Base-by-base conservation (phyloP, 2,888 invertebrate genomes). In the Rhagium mordax region DNA sequence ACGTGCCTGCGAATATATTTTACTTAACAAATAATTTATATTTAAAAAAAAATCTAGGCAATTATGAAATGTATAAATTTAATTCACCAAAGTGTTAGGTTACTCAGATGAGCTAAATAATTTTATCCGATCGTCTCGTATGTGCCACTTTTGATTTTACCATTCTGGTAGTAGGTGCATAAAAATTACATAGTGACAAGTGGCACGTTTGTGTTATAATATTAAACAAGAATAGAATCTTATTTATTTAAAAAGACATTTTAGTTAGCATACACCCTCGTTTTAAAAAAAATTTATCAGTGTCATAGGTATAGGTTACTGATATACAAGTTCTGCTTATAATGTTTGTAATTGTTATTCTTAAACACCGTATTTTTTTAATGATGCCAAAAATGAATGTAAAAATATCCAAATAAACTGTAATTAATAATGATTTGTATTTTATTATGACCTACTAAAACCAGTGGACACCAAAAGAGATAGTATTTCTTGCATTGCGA, bases 311-410 rank as follows among this genome's bases (percentile, higher is more conserved):
- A 33, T 8, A 8, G 27, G 27, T 27, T 33, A 33, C 29, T 8
- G 4, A 61, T n/a, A 61, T 24, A 18, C 2, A 29, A 29, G 41
- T 13, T 33, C 18, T 33, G 33, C 59, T 29, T 33, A 33, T 51
- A 33, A n/a, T 3, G 41, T 41, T 16, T 64, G 64, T 64, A 24
- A 49, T 64, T 49, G 8, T 48, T 16, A 20, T 48, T 15, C 16
- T 20, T 51, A 27, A 27, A 64, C 64, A 64, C 64, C 64, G 27
- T 64, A 64, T 64, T 48, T 64, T 62, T 64, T 64, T 49, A 64
- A 64, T 49, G 64, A 64, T 64, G 64, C 64, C 64, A 64, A 64
- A 64, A 64, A 48, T 21, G 15, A 48, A 49, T 62, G 64, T 64
- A 49, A 49, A 47, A 51, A 20, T 48, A 41, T n/a, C n/a, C 16